Conservation (phyloP, 2,797 vertebrate genomes). For the Meda fulgida region DNA sequence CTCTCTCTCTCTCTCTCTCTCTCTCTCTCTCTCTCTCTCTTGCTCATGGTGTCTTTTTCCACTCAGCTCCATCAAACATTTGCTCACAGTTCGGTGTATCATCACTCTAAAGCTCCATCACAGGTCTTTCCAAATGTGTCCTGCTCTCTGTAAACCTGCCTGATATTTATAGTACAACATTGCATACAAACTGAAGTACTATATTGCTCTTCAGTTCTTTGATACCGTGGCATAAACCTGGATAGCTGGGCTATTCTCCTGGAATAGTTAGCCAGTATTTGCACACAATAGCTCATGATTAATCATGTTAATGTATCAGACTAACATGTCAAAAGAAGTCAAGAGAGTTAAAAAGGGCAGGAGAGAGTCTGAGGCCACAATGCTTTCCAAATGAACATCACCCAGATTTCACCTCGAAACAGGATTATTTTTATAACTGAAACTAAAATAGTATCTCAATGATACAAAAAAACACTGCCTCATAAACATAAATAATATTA, state of each 20-base stretch:
- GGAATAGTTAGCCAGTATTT: neutral
- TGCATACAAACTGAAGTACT: neutral
- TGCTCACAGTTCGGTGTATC: slow-evolving; percentile 42
- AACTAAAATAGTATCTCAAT: neutral
- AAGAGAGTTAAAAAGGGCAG: neutral
- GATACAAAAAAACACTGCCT: neutral
- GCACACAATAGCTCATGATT: neutral
- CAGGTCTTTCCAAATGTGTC: neutral
- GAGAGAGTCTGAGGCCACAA: neutral
- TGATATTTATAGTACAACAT: slow-evolving; percentile 27
- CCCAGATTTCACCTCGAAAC: neutral
- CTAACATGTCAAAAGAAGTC: neutral
- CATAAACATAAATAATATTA: neutral
- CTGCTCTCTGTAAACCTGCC: neutral
- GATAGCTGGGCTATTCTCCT: neutral
- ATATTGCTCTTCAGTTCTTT: slow-evolving; percentile 3
- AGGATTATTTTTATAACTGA: neutral
- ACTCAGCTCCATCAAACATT: slow-evolving; percentile 46
- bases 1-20: slow-evolving; percentile 39
- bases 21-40: slow-evolving; percentile 33
- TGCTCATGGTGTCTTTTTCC: slow-evolving; percentile 43
- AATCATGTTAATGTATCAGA: neutral
- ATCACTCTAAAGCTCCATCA: slow-evolving; percentile 22
- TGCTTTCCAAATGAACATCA: neutral
- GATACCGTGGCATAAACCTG: slow-evolving; percentile 1